Evolutionary conservation across 2,113 vertebrate species (phyloP), one percentile per base, ranked within the genome.

Genomic region (Lasiurus cinereus): DNA sequence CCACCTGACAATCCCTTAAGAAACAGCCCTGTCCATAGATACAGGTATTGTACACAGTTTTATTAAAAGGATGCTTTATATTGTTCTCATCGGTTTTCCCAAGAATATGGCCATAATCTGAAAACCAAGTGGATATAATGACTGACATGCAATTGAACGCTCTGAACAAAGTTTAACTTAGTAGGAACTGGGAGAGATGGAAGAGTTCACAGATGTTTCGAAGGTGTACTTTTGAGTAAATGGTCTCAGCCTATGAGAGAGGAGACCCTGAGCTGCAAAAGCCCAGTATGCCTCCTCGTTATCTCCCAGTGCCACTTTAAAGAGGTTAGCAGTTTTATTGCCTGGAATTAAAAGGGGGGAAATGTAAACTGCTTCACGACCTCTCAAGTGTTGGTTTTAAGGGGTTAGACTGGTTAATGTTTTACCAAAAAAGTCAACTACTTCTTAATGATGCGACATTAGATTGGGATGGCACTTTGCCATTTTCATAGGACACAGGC

Each of bases 241-340:
- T 39, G 36, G 21, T 70, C 33, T 96, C 52, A 90, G 66, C 8
- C 43, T 48, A 3, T 87, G 13, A 6, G 8, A 54, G 52, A 93
- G 21, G 59, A 48, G 18, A 16, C 33, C 14, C 8, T 27, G 66
- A n/a, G 62, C 50, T 83, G 19, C 66, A 76, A 3, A 59, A 36
- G 78, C 52, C 67, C 27, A n/a, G 8, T 39, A 50, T 88, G 52
- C 31, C 48, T 78, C 22, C 83, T 73, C 14, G 1, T 48, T 39
- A 50, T 76, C 39, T 56, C 33, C 27, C 22, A 7, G 33, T 67
- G n/a, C 11, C 83, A 10, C 69, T 93, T 83, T 84, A 56, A 90
- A 39, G 73, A 90, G 76, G 90, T 96, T 84, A 82, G 64, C 31
- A 52, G 36, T 94, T 94, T 96, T 95, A 95, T 94, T 92, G 73